Evolutionary conservation across 2,888 invertebrate species (phyloP), one percentile per base, ranked within the genome.

Genomic region (Agriopis leucophaearia): DNA sequence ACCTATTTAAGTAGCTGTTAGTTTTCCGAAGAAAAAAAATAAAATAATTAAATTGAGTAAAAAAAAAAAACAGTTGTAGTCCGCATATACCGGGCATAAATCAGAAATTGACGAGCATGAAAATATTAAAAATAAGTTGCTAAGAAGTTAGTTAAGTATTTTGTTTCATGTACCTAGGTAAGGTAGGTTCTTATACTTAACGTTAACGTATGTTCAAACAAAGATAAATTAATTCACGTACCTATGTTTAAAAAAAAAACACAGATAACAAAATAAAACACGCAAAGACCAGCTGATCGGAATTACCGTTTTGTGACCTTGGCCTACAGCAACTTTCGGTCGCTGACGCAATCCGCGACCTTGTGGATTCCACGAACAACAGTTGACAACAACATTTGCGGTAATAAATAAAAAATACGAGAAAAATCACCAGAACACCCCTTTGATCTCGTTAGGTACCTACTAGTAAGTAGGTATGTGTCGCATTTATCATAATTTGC

Each of bases 321-420:
- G 86, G 83, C 87, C 85, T 77, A 82, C 79, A 85, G 74, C 80
- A 75, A 82, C 81, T 83, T 86, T 84, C 79, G 78, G 79, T 67
- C 68, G 72, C 65, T 80, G 81, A 82, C 80, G 83, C 78, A 81
- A 81, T 76, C 70, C 66, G 18, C 70, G 79, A 77, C 84, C 84
- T 85, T 82, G 76, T 75, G 72, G 71, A 78, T 77, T 78, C 78
- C 78, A 40, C 56, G 64, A 64, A 77, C 62, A 74, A 73, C 45
- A 18, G 47, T 57, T 62, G 66, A 66, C 66, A 62, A 50, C 54
- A 58, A 65, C 54, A 60, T 55, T 65, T 55, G 40, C 8, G 27
- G 16, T 35, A 9, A 15, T 60, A 48, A 65, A 58, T n/a, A n/a
- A 58, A 59, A 48, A 0, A 47, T 45, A 50, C 9, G 27, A 18